A percentile compares a stretch with the other conserved stretches of the same genome.
Evolutionary conservation across 2,888 invertebrate genomes (phyloP).

Genomic region (Erynnis tages): DNA sequence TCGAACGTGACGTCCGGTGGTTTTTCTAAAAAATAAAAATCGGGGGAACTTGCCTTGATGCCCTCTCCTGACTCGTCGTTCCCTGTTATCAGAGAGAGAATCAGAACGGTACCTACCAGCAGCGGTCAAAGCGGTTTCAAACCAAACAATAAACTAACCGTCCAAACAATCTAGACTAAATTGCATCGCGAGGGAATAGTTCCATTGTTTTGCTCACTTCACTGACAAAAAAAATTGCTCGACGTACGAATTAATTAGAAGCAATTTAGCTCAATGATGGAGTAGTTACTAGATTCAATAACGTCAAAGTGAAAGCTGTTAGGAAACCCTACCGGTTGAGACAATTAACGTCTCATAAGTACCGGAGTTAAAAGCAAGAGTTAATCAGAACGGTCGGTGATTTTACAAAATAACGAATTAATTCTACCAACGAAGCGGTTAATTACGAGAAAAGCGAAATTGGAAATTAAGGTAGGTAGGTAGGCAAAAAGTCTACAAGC

Average conservation of each 20-base stretch:
- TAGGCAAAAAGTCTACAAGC: no score
- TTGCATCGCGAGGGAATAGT: slow-evolving; percentile 41
- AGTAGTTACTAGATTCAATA: slow-evolving; percentile 31
- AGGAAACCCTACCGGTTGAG: slow-evolving; percentile 37
- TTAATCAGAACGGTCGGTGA: slow-evolving; percentile 54
- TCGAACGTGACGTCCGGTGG: slow-evolving; percentile 74
- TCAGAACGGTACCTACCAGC: slow-evolving; percentile 52
- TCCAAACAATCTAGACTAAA: slow-evolving; percentile 41
- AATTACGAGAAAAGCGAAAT: slow-evolving; percentile 24
- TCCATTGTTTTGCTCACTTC: slow-evolving; percentile 43
- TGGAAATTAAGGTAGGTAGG: not conserved
- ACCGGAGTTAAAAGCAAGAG: slow-evolving; percentile 53
- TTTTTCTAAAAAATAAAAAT: slow-evolving; percentile 45
- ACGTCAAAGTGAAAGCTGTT: slow-evolving; percentile 47
- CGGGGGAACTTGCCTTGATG: slow-evolving; percentile 50
- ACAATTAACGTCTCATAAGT: slow-evolving; percentile 44
- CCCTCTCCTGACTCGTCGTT: slow-evolving; percentile 53
- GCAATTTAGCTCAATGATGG: slow-evolving; percentile 6
- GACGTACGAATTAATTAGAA: slow-evolving; percentile 23
- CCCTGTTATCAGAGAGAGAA: slow-evolving; percentile 51
- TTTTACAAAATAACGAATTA: slow-evolving; percentile 65
- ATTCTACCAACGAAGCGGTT: slow-evolving; percentile 50
- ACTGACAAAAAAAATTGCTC: slow-evolving; percentile 28
- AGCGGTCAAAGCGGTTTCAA: slow-evolving; percentile 47
- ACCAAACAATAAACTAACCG: slow-evolving; percentile 40